Percentiles rank a stretch among this genome's conserved stretches.
Conservation (phyloP, 2,797 vertebrate species). For the Pagetopsis macropterus region DNA sequence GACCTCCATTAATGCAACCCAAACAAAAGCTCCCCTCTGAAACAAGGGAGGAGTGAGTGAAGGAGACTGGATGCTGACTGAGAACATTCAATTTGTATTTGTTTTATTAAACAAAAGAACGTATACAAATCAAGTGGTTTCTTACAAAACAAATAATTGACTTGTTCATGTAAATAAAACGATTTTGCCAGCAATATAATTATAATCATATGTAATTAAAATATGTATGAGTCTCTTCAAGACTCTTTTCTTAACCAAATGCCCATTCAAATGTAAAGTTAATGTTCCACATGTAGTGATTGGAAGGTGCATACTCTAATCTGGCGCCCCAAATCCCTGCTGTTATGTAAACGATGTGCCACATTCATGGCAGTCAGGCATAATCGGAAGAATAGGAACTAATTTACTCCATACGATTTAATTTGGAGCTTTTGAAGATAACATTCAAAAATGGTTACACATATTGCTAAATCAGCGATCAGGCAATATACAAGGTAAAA, state of each 20-base stretch:
- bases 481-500: neutral
- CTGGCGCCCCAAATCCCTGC: conserved; percentile 56
- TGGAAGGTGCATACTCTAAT: conserved; percentile 36
- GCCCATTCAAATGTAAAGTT: too few relatives aligned
- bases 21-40: conserved; percentile 1
- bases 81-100: neutral
- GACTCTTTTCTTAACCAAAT: too few relatives aligned
- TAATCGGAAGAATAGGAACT: conserved; percentile 16
- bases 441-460: neutral
- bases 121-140: too few relatives aligned
- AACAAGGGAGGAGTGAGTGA: neutral
- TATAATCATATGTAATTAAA: too few relatives aligned
- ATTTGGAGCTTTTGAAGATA: neutral
- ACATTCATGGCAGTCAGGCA: neutral
- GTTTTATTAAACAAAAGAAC: too few relatives aligned
- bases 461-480: neutral
- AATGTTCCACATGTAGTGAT: too few relatives aligned
- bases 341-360: conserved; percentile 40
- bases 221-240: too few relatives aligned
- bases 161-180: too few relatives aligned
- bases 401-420: too few relatives aligned
- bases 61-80: neutral
- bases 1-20: neutral
- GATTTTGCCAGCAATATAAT: too few relatives aligned
- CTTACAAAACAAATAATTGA: too few relatives aligned